Evolutionary conservation across 2,888 invertebrate genomes (phyloP), one percentile per base, ranked within the genome.

Genomic region (Apamea monoglypha): DNA sequence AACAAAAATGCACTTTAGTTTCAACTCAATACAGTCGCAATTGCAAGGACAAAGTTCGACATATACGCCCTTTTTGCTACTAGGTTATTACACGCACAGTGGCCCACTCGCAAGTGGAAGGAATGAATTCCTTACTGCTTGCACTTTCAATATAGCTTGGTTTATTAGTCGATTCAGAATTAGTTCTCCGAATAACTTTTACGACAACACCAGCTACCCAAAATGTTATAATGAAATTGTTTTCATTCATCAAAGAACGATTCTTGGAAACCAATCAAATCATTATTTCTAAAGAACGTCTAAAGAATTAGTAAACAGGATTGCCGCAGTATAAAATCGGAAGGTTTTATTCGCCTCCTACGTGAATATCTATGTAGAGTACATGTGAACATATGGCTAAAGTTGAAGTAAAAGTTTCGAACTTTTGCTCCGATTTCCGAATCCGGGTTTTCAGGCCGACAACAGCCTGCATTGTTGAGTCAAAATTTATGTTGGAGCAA

Each of bases 71-170:
- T 90, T 92, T 88, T 84, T 25, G 50, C 72, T 67, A 40, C 73
- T 75, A 47, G 76, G 44, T 75, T 80, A 67, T 80, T 81, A 72
- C 78, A 86, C 91, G 90, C 92, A 92, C 91, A 92, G 92, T 95
- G 95, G 94, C 95, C 95, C 95, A 96, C 93, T 95, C 94, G 93
- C 93, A 92, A 94, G 92, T 93, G 91, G 94, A 90, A 91, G 94
- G 94, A 95, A 94, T 95, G 93, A 94, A 94, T 94, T 95, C 94
- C 92, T 93, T 94, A 94, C 92, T 91, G 95, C 96, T 96, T 96
- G 95, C 96, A 96, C 96, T 96, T 96, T 96, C 96, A 92, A 94
- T 94, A 92, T 87, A 90, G 91, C 84, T 94, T 91, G 88, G 90
- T 93, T 92, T 94, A 94, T 92, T 91, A 91, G 88, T 91, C 80